phyloP scores from a whole-genome alignment of 2,888 invertebrate species.

The Spilarctia lutea region DNA sequence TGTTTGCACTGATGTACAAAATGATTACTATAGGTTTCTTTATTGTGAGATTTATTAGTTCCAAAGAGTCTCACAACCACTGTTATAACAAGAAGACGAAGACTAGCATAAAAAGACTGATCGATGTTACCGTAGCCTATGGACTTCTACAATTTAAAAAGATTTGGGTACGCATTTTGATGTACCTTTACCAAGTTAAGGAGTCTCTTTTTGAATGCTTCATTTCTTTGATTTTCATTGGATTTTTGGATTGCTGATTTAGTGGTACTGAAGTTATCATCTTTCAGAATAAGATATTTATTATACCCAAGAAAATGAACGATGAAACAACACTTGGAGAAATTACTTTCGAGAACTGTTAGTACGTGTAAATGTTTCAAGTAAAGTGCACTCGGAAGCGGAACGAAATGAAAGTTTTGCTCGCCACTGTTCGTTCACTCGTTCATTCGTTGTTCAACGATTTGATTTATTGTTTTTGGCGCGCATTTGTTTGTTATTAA shows the following conservation, averaged over 20 bases:
- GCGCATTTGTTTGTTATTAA: conserved; percentile 67
- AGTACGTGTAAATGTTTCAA: conserved; percentile 62
- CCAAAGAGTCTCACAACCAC: neutral
- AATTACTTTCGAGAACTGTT: conserved; percentile 49
- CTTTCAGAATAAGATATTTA: neutral
- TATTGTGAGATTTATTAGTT: neutral
- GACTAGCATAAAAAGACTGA: no score
- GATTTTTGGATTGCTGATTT: neutral
- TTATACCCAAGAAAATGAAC: neutral
- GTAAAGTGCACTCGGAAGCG: conserved; percentile 73
- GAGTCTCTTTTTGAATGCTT: no score
- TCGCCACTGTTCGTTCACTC: conserved; percentile 69
- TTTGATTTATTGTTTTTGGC: conserved; percentile 79
- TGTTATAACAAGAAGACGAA: no score
- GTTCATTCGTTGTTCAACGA: conserved; percentile 59
- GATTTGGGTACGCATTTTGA: neutral
- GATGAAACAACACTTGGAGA: neutral
- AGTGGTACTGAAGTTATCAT: neutral
- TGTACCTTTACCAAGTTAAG: neutral
- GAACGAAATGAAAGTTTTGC: conserved; percentile 81
- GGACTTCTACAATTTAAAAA: neutral
- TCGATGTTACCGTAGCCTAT: no score
- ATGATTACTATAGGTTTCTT: conserved; percentile 26
- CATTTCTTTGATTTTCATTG: neutral
- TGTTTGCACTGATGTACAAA: conserved; percentile 51